Percentiles rank a stretch among this genome's conserved stretches.
phyloP scores from a whole-genome alignment of 2,888 invertebrate genomes.

The Odontocerum albicorne region DNA sequence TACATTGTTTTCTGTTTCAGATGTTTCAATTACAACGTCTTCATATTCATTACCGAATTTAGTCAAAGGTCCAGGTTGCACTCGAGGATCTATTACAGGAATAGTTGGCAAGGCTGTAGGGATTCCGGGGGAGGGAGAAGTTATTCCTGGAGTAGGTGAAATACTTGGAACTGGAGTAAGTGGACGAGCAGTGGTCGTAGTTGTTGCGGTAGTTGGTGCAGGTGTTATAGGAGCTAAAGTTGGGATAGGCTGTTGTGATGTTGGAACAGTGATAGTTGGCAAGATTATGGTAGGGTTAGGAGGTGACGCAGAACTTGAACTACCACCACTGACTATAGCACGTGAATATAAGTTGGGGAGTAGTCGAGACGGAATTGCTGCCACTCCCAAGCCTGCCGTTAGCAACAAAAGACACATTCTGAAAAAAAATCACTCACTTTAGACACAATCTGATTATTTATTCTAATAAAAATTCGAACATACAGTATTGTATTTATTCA shows the following conservation, averaged over 20 bases:
- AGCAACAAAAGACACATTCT: conserved; percentile 55
- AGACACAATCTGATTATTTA: too few relatives aligned
- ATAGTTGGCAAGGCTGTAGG: too few relatives aligned
- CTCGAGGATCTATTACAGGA: conserved; percentile 52
- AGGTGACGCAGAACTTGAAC: conserved; percentile 34
- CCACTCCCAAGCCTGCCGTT: conserved; percentile 53
- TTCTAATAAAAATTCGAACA: too few relatives aligned
- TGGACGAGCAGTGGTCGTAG: conserved; percentile 36
- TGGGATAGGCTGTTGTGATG: conserved; percentile 31
- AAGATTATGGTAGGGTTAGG: too few relatives aligned
- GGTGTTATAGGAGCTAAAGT: conserved; percentile 36
- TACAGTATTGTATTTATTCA: too few relatives aligned
- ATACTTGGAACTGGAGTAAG: too few relatives aligned
- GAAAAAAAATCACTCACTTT: too few relatives aligned
- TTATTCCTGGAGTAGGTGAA: too few relatives aligned
- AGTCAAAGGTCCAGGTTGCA: too few relatives aligned
- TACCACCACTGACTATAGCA: conserved; percentile 14
- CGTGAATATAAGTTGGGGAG: conserved; percentile 34
- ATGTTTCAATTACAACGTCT: conserved; percentile 39
- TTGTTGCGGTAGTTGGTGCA: conserved; percentile 35
- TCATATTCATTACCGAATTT: too few relatives aligned
- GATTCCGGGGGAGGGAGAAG: too few relatives aligned
- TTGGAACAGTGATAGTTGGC: neutral
- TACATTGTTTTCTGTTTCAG: conserved; percentile 43
- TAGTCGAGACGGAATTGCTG: conserved; percentile 46